phyloP scores from a whole-genome alignment of 2,888 invertebrate genomes.

The Coleophora flavipennella region DNA sequence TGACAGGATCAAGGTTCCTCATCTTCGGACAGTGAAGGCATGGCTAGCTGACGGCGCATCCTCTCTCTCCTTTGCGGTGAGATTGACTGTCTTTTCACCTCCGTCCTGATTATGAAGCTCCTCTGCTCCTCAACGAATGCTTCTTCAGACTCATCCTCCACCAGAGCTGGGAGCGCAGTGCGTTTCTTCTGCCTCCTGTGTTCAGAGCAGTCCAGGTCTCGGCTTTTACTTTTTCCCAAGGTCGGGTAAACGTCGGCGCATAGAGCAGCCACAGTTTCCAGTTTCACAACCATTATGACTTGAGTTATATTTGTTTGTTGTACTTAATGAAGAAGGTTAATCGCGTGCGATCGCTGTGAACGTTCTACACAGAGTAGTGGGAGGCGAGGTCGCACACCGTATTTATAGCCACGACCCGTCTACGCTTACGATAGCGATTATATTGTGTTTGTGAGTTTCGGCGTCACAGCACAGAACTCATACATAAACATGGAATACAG shows the following conservation, averaged over 20 bases:
- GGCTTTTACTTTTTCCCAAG: constrained; percentile 29
- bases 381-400: constrained; percentile 28
- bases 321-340: background rate
- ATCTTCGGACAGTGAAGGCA: constrained; percentile 62
- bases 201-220: constrained; percentile 36
- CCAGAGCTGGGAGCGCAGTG: constrained; percentile 41
- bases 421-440: constrained; percentile 19
- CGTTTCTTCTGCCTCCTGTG: constrained; percentile 40
- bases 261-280: constrained; percentile 43
- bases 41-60: constrained; percentile 48
- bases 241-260: constrained; percentile 47
- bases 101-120: constrained; percentile 42
- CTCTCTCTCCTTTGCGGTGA: constrained; percentile 55
- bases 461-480: too few relatives aligned
- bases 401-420: constrained; percentile 35
- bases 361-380: constrained; percentile 35
- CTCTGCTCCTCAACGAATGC: constrained; percentile 38
- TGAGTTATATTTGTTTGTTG: constrained; percentile 17
- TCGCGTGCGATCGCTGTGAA: constrained; percentile 30
- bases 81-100: constrained; percentile 57
- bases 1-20: constrained; percentile 56
- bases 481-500: too few relatives aligned
- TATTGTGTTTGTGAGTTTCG: background rate
- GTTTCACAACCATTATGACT: constrained; percentile 49
- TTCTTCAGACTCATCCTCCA: constrained; percentile 49